Evolutionary conservation across 2,113 vertebrate genomes (phyloP), one percentile per base, ranked within the genome.

Genomic region (Myrmophylax atrothorax): DNA sequence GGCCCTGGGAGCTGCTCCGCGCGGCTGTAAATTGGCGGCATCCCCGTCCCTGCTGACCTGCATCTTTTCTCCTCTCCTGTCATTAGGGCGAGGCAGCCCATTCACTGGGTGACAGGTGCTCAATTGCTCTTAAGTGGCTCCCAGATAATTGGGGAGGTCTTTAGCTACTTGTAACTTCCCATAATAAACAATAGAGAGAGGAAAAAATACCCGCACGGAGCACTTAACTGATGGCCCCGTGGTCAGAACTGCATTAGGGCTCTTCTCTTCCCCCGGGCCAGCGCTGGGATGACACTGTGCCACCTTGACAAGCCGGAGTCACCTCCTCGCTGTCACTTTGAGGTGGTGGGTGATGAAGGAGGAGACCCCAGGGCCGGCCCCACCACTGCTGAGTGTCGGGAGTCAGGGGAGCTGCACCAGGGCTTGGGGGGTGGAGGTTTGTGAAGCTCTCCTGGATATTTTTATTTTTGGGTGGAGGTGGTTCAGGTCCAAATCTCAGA

Each of bases 91-190:
- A 94, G 64, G 78, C 95, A 82, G 94, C 85, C 94, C 79, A 96
- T 96, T 96, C 95, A 96, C 93, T 44, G 86, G 80, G 93, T 97
- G 97, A 97, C 97, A 97, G 96, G 94, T 92, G 96, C 96, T 97
- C 96, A 91, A 97, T 97, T 93, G 96, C 96, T 91, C 92, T 94
- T 97, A 97, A 97, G 93, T 95, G 95, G 92, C 94, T 96, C 93
- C 93, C 75, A 59, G 96, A 96, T 97, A 97, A 97, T 97, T 97
- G 95, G 92, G 95, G 97, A 96, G 96, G 94, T 97, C 96, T 97
- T 97, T 97, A 95, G 93, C 92, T 97, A 95, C 97, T 96, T 96
- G 95, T 97, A 96, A 96, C 92, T 97, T 96, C 92, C 96, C 95
- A 95, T 95, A 97, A 97, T 90, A 97, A 97, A 97, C 93, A 96